Base-by-base conservation (phyloP, 2,888 invertebrate genomes). In the Uropetala carovei region DNA sequence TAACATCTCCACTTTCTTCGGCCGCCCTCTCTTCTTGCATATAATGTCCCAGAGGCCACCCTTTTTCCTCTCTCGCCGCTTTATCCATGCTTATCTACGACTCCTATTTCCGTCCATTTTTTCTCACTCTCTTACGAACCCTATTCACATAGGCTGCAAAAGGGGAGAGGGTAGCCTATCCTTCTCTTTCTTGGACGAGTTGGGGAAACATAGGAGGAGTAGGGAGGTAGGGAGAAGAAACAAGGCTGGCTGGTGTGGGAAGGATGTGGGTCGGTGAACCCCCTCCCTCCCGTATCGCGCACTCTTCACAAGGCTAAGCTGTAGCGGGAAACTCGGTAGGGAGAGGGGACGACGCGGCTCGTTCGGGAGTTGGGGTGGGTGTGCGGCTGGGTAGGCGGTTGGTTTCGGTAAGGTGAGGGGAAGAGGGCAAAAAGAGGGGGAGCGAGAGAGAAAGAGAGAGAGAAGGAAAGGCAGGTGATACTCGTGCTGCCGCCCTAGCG, bases 241-340 rank as follows among this genome's bases (percentile, higher is more conserved):
- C 43, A 30, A n/a, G 60, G 84, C 92, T 60, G 57, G 86, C 92
- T 18, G 84, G 84, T 68, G 18, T 83, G 81, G 59, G 60, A 75
- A 64, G 86, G 82, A 92, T 91, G 92, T 92, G 93, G 93, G 93
- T 93, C 93, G 93, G 85, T 93, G 93, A 93, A 93, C 93, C 93
- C 92, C 91, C 75, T 89, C 89, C 89, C 86, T 85, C 85, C 85
- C 85, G 60, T 86, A 86, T 86, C 86, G 60, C 81, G 91, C 75
- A 59, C 81, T 83, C 92, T 83, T 82, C 83, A 84, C 82, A 92
- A 92, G 92, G 92, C 92, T 92, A 92, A 82, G 92, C 82, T 57
- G 75, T 82, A 86, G 92, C 92, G 82, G 82, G 92, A 92, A 85
- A 86, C 86, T 86, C 60, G 58, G 92, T 56, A 82, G 92, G 59